Percentiles rank a stretch among this genome's conserved stretches.
Evolutionary conservation across 1,140 invertebrate species (phyloP).

Genomic region (Scaptodrosophila lebanonensis): DNA sequence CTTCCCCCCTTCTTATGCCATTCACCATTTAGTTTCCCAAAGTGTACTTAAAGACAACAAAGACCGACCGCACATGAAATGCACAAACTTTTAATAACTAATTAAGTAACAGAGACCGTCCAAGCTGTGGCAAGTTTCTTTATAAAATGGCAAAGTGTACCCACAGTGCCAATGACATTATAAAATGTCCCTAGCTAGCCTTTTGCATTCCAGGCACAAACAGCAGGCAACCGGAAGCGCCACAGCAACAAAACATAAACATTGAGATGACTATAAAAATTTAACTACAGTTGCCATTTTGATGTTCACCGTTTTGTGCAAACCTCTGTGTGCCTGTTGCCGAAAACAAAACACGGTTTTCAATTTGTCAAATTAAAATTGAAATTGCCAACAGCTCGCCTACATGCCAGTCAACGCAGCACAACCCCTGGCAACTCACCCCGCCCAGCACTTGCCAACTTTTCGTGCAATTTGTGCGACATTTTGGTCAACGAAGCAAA

Average conservation of each 20-base stretch:
- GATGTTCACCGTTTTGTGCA: not conserved
- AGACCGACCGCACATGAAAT: slow-evolving; percentile 8
- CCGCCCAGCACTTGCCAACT: not conserved
- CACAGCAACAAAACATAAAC: slow-evolving; percentile 27
- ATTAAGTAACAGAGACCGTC: slow-evolving; percentile 38
- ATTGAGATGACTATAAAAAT: not conserved
- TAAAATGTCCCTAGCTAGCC: slow-evolving; percentile 40
- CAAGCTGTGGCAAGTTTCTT: slow-evolving; percentile 6
- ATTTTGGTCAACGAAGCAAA: slow-evolving; percentile 44
- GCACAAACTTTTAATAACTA: slow-evolving; percentile 59
- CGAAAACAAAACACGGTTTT: slow-evolving; percentile 29
- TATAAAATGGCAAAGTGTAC: slow-evolving; percentile 12
- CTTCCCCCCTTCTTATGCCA: too few relatives aligned
- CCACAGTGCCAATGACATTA: slow-evolving; percentile 29
- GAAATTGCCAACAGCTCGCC: slow-evolving; percentile 35
- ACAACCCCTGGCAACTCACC: not conserved
- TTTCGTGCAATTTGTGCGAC: slow-evolving; percentile 25
- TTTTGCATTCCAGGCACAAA: slow-evolving; percentile 11
- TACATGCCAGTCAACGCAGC: slow-evolving; percentile 5
- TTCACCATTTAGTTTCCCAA: too few relatives aligned
- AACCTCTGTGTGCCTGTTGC: not conserved
- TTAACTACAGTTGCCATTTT: slow-evolving; percentile 17
- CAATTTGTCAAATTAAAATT: slow-evolving; percentile 66
- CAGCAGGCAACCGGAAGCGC: slow-evolving; percentile 7
- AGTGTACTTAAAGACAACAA: slow-evolving; percentile 21